Evolutionary conservation across 2,888 invertebrate genomes (phyloP).

Genomic region (Allacma fusca): DNA sequence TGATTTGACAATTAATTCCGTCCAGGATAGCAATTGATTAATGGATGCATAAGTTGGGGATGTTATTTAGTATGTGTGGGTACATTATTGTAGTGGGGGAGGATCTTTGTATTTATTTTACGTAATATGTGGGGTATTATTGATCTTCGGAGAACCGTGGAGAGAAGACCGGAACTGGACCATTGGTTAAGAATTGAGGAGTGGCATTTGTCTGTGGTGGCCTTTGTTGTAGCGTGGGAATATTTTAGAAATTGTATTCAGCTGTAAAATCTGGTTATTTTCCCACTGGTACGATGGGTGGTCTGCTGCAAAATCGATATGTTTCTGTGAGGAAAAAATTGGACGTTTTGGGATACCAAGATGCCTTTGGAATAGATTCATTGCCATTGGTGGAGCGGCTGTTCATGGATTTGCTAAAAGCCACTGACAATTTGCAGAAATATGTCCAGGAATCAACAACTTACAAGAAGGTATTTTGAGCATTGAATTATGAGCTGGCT

Average conservation of each 20-base stretch:
- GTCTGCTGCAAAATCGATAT: slow-evolving; percentile 48
- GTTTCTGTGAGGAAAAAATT: slow-evolving; percentile 45
- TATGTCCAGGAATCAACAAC: slow-evolving; percentile 43
- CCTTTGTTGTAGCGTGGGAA: too few relatives aligned
- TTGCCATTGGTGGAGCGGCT: slow-evolving; percentile 50
- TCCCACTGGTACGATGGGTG: slow-evolving; percentile 25
- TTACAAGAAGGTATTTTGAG: slow-evolving; percentile 52
- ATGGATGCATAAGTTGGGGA: too few relatives aligned
- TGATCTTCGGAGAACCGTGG: too few relatives aligned
- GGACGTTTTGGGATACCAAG: slow-evolving; percentile 54
- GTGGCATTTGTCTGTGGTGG: too few relatives aligned
- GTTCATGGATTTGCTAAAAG: slow-evolving; percentile 46
- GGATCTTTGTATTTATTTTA: too few relatives aligned
- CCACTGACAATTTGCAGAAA: slow-evolving; percentile 49
- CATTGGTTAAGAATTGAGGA: too few relatives aligned
- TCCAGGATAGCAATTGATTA: too few relatives aligned
- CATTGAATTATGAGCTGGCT: neutral
- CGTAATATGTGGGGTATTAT: too few relatives aligned
- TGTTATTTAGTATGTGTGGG: too few relatives aligned
- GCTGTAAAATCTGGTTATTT: neutral
- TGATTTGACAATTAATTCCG: too few relatives aligned
- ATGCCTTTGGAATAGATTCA: slow-evolving; percentile 52
- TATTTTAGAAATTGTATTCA: neutral
- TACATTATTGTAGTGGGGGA: too few relatives aligned
- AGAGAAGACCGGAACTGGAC: too few relatives aligned